Conservation (phyloP, 37 sponge, comb jelly and placozoan species). For the Crambe crambe region DNA sequence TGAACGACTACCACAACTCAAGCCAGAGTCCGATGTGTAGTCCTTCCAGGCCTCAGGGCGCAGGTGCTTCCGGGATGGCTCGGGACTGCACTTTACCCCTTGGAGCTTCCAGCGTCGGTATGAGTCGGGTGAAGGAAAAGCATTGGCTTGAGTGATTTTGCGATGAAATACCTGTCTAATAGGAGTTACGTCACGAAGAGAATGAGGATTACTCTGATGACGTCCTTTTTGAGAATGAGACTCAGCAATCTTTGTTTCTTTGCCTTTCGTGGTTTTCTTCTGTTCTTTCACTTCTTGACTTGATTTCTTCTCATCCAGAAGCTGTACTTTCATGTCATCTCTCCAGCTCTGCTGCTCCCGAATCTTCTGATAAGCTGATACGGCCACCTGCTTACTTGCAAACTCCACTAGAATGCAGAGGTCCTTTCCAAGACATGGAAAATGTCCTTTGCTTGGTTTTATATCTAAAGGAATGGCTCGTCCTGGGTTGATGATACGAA, state of each 20-base stretch:
- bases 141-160: background rate
- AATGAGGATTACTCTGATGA: background rate
- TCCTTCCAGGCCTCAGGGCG: conserved; percentile 34
- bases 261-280: background rate
- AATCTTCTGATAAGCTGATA: conserved; percentile 34
- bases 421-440: conserved; percentile 62
- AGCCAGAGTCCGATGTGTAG: conserved; percentile 64
- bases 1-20: conserved; percentile 12
- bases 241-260: background rate
- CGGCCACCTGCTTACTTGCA: conserved; percentile 56
- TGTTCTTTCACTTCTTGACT: background rate
- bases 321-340: conserved; percentile 42
- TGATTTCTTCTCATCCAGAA: conserved; percentile 22
- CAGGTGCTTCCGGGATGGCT: background rate
- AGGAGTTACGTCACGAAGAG: background rate
- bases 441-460: conserved; percentile 44
- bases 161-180: background rate
- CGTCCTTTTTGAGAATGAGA: no score
- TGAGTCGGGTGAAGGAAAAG: background rate
- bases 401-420: conserved; percentile 74
- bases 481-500: conserved; percentile 72
- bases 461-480: conserved; percentile 79
- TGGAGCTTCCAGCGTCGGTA: conserved; percentile 1
- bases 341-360: conserved; percentile 64
- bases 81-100: conserved; percentile 8